Percentiles rank a stretch among this genome's conserved stretches.
Conservation (phyloP, 2,797 vertebrate species). For the Nannoperca obscura region DNA sequence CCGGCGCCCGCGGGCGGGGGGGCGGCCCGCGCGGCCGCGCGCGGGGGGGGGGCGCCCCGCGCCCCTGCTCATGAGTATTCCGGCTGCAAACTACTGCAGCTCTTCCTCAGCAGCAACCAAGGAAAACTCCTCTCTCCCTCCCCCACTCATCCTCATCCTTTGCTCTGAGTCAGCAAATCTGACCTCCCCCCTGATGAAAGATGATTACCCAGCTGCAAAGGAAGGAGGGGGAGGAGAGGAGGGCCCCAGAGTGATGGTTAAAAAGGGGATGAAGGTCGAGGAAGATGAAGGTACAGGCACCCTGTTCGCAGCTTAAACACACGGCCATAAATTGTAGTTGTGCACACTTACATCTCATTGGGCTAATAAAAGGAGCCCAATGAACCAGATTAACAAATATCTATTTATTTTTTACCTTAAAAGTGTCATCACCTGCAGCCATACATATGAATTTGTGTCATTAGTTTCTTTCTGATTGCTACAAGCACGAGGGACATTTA, state of each 20-base stretch:
- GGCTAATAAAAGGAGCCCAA: not conserved
- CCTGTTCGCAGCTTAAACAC: not conserved
- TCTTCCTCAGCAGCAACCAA: constrained; percentile 71
- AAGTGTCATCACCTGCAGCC: not conserved
- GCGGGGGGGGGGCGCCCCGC: constrained; percentile 25
- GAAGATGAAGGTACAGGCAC: constrained; percentile 24
- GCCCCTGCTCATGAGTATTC: constrained; percentile 90
- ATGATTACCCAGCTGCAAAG: constrained; percentile 60
- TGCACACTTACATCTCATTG: not conserved
- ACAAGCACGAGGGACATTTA: not conserved
- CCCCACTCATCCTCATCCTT: constrained; percentile 33
- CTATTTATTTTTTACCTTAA: not conserved
- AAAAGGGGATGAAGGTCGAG: constrained; percentile 55
- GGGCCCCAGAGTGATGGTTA: constrained; percentile 10
- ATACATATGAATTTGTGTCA: not conserved
- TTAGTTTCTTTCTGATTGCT: not conserved
- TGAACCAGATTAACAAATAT: not conserved
- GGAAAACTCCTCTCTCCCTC: constrained; percentile 65
- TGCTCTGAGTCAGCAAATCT: constrained; percentile 73
- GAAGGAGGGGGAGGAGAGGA: constrained; percentile 17
- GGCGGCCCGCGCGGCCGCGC: too few relatives aligned
- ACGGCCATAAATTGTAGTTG: not conserved
- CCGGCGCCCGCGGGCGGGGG: too few relatives aligned
- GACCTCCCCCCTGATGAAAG: constrained; percentile 47
- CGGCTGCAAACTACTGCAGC: constrained; percentile 87